Evolutionary conservation across 2,888 invertebrate species (phyloP).

Genomic region (Calliphora vomitoria): DNA sequence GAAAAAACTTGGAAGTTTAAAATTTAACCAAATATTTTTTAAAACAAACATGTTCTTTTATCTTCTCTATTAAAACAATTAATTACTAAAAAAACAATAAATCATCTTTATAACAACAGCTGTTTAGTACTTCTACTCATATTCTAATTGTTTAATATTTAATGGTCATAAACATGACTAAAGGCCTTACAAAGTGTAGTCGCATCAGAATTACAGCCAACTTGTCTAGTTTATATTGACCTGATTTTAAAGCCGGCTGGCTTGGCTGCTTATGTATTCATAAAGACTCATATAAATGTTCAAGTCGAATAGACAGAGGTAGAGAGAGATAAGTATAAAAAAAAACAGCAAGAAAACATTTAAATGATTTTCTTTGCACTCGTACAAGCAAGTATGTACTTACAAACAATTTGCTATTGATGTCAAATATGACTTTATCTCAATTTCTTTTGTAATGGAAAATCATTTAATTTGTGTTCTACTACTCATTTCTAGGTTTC

Average conservation of each 20-base stretch:
- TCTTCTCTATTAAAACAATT: neutral
- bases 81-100: neutral
- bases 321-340: neutral
- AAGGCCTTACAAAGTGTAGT: slow-evolving; percentile 18
- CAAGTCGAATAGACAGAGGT: slow-evolving; percentile 8
- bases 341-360: slow-evolving; percentile 15
- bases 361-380: slow-evolving; percentile 33
- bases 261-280: slow-evolving; percentile 27
- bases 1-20: too few relatives aligned
- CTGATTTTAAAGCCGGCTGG: slow-evolving; percentile 54
- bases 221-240: slow-evolving; percentile 68
- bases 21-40: too few relatives aligned
- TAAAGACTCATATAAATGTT: slow-evolving; percentile 37
- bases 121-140: neutral
- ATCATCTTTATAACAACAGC: neutral
- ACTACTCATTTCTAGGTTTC: slow-evolving; percentile 37
- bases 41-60: too few relatives aligned
- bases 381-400: slow-evolving; percentile 8
- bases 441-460: slow-evolving; percentile 54
- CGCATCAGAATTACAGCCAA: slow-evolving; percentile 26
- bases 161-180: slow-evolving; percentile 35
- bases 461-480: slow-evolving; percentile 37
- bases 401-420: slow-evolving; percentile 67
- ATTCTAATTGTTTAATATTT: slow-evolving; percentile 36
- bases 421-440: slow-evolving; percentile 71